Percentiles rank a stretch among this genome's conserved stretches.
Conservation (phyloP, 2,797 vertebrate genomes). For the Champsocephalus gunnari region DNA sequence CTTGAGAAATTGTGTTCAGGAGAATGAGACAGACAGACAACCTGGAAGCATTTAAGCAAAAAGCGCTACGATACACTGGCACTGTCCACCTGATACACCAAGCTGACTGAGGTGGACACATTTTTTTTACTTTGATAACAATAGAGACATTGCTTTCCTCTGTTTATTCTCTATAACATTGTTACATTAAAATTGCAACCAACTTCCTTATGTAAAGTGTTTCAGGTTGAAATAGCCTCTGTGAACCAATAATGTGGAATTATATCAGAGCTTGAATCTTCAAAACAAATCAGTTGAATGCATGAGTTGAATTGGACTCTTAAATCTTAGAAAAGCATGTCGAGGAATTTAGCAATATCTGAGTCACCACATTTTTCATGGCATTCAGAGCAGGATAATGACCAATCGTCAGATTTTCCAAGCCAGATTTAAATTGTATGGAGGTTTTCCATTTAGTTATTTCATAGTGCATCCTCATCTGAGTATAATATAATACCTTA, state of each 20-base stretch:
- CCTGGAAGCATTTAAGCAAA: too few species aligned
- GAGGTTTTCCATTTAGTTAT: slow-evolving; percentile 23
- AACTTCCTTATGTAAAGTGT: neutral
- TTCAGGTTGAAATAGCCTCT: slow-evolving; percentile 27
- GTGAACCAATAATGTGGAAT: slow-evolving; percentile 13
- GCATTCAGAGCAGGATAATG: slow-evolving; percentile 37
- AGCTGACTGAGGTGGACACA: too few species aligned
- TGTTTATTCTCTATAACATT: neutral
- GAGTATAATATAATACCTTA: slow-evolving; percentile 41
- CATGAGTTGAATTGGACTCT: slow-evolving; percentile 41
- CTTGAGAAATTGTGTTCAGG: too few species aligned
- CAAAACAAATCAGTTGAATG: slow-evolving; percentile 50
- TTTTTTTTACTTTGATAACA: neutral
- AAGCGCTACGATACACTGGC: too few species aligned
- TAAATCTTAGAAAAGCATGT: slow-evolving; percentile 54
- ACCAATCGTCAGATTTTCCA: slow-evolving; percentile 34
- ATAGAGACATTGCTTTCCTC: neutral
- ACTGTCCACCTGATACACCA: too few species aligned
- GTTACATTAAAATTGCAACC: slow-evolving; percentile 2
- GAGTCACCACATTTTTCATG: slow-evolving; percentile 23
- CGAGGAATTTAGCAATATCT: slow-evolving; percentile 41
- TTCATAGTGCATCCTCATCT: slow-evolving; percentile 36
- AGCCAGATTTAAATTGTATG: slow-evolving; percentile 18
- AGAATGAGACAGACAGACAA: too few species aligned
- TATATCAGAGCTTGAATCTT: slow-evolving; percentile 45